Evolutionary conservation across 2,113 vertebrate genomes (phyloP).

Genomic region (Sander vitreus): DNA sequence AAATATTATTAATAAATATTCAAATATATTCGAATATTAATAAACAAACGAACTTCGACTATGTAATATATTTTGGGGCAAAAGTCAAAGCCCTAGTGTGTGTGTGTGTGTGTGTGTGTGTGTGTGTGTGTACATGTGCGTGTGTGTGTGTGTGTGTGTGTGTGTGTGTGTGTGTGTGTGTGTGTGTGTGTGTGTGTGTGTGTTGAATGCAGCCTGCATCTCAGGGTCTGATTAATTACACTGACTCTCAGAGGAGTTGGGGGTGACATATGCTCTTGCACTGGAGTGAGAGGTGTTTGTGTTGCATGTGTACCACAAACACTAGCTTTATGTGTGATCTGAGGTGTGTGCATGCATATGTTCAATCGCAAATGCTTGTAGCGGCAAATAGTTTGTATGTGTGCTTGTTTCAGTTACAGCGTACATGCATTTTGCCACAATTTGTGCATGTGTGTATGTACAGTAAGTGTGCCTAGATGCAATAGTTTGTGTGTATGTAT

Average conservation of each 20-base stretch:
- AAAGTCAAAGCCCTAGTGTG: too few relatives aligned
- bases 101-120: too few relatives aligned
- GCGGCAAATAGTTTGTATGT: slow-evolving; percentile 26
- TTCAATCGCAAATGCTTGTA: slow-evolving; percentile 23
- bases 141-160: slow-evolving; percentile 17
- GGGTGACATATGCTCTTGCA: slow-evolving; percentile 79
- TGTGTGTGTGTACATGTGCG: too few relatives aligned
- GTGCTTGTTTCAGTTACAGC: slow-evolving; percentile 31
- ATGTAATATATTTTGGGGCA: too few relatives aligned
- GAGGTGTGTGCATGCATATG: slow-evolving; percentile 20
- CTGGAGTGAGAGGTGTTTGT: slow-evolving; percentile 66
- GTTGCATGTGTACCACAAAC: slow-evolving; percentile 12
- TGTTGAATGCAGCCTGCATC: slow-evolving; percentile 68
- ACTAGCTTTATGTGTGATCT: slow-evolving; percentile 35
- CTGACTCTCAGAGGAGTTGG: slow-evolving; percentile 72
- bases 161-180: slow-evolving; percentile 29
- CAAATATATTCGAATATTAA: too few relatives aligned
- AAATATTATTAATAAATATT: too few relatives aligned
- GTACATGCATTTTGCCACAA: slow-evolving; percentile 12
- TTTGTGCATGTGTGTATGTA: slow-evolving; percentile 4
- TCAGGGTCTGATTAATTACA: slow-evolving; percentile 81
- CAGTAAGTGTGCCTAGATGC: slow-evolving; percentile 9
- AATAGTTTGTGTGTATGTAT: slow-evolving; percentile 37
- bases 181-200: slow-evolving; percentile 36
- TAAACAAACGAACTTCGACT: too few relatives aligned